A percentile compares a stretch with the other conserved stretches of the same genome.
Conservation (phyloP, 2,113 vertebrate genomes). For the Thamnophis sirtalis region DNA sequence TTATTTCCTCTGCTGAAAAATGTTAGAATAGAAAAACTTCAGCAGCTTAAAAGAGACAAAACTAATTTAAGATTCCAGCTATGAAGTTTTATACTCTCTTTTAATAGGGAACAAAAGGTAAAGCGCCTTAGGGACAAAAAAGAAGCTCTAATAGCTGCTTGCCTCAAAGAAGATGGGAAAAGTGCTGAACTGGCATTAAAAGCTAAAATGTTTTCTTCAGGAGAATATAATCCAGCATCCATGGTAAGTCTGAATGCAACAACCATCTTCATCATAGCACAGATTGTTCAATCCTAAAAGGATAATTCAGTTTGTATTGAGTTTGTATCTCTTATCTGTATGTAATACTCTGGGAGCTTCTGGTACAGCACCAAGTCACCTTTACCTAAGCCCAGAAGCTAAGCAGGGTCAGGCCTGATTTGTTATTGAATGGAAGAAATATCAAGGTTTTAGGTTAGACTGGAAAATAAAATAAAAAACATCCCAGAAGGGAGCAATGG, state of each 20-base stretch:
- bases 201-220: constrained; percentile 62
- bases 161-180: constrained; percentile 62
- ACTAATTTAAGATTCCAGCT: neutral
- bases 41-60: neutral
- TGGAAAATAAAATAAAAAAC: neutral
- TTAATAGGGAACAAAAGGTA: constrained; percentile 56
- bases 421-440: neutral
- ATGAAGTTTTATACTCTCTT: neutral
- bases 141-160: constrained; percentile 46
- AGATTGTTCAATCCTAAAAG: neutral
- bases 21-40: neutral
- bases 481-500: neutral
- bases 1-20: neutral
- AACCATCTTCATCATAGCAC: neutral
- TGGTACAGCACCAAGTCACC: neutral
- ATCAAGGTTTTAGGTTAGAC: neutral
- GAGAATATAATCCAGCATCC: constrained; percentile 58
- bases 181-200: constrained; percentile 59
- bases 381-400: neutral
- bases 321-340: neutral
- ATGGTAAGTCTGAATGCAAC: constrained; percentile 55
- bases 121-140: constrained; percentile 54
- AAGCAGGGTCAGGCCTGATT: neutral
- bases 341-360: neutral
- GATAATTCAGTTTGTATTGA: neutral